phyloP scores from a whole-genome alignment of 2,888 invertebrate genomes.

The Zaprionus obscuricornis region DNA sequence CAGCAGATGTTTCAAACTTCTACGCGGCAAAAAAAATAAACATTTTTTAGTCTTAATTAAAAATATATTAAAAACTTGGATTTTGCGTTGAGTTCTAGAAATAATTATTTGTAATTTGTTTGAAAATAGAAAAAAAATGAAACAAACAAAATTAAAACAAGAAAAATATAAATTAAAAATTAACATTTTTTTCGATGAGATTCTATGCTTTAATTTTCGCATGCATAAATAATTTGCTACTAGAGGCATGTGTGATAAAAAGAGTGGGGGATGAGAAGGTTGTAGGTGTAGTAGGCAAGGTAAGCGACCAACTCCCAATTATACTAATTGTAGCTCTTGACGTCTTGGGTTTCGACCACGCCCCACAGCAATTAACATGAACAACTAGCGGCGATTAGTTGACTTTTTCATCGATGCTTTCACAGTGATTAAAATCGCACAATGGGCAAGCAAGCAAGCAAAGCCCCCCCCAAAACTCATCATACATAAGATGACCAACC shows the following conservation, averaged over 20 bases:
- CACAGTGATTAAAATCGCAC: slow-evolving; percentile 76
- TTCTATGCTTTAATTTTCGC: too few species aligned
- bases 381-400: slow-evolving; percentile 64
- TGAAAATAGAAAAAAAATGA: background rate
- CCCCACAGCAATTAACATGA: slow-evolving; percentile 53
- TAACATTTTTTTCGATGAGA: too few species aligned
- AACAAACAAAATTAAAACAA: too few species aligned
- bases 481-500: slow-evolving; percentile 66
- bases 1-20: slow-evolving; percentile 19
- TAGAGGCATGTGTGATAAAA: too few species aligned
- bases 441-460: slow-evolving; percentile 40
- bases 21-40: too few species aligned
- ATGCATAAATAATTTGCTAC: too few species aligned
- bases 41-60: slow-evolving; percentile 43
- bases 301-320: slow-evolving; percentile 22
- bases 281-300: too few species aligned
- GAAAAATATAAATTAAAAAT: background rate
- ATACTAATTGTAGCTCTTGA: slow-evolving; percentile 42
- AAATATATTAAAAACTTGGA: slow-evolving; percentile 37
- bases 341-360: slow-evolving; percentile 36
- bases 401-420: slow-evolving; percentile 69
- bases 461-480: background rate
- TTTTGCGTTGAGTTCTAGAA: too few species aligned
- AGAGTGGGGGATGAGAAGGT: too few species aligned
- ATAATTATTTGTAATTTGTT: background rate